A percentile compares a stretch with the other conserved stretches of the same genome.
Conservation (phyloP, 1,140 invertebrate genomes). For the Copidosoma floridanum region DNA sequence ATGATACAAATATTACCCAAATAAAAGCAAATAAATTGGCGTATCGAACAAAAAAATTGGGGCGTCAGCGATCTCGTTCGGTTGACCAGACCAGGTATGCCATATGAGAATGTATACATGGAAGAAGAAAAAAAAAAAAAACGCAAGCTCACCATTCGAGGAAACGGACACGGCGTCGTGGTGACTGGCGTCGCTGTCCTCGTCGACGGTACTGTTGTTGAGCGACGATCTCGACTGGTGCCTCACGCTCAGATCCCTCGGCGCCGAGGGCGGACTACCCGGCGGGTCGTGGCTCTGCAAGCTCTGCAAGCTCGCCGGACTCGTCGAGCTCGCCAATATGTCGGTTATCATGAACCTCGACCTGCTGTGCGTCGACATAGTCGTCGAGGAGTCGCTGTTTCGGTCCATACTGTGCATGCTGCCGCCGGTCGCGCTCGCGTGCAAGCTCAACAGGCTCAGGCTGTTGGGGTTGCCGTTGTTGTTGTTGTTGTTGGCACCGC, state of each 20-base stretch:
- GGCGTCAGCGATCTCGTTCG: too few species aligned
- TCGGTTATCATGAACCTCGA: conserved; percentile 80
- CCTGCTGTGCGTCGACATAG: conserved; percentile 64
- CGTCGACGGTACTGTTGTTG: conserved; percentile 48
- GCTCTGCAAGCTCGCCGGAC: conserved; percentile 42
- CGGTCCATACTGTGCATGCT: background rate
- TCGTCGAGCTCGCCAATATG: conserved; percentile 64
- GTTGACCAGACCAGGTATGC: too few species aligned
- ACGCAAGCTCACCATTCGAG: conserved; percentile 52
- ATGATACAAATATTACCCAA: too few species aligned
- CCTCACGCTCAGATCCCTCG: conserved; percentile 50
- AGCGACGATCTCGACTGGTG: conserved; percentile 44
- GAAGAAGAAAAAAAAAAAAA: too few species aligned
- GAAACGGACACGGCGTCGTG: conserved; percentile 52
- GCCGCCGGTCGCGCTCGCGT: conserved; percentile 12
- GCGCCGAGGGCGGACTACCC: conserved; percentile 49
- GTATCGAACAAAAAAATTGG: too few species aligned
- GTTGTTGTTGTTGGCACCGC: conserved; percentile 11
- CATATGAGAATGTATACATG: too few species aligned
- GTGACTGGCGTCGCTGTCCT: conserved; percentile 54
- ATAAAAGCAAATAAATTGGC: too few species aligned
- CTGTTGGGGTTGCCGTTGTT: conserved; percentile 11
- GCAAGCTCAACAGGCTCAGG: too few species aligned
- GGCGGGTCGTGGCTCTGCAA: conserved; percentile 48
- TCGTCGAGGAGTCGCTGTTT: conserved; percentile 58